Base-by-base conservation (phyloP, 2,888 invertebrate genomes). In the Magallana nippona region DNA sequence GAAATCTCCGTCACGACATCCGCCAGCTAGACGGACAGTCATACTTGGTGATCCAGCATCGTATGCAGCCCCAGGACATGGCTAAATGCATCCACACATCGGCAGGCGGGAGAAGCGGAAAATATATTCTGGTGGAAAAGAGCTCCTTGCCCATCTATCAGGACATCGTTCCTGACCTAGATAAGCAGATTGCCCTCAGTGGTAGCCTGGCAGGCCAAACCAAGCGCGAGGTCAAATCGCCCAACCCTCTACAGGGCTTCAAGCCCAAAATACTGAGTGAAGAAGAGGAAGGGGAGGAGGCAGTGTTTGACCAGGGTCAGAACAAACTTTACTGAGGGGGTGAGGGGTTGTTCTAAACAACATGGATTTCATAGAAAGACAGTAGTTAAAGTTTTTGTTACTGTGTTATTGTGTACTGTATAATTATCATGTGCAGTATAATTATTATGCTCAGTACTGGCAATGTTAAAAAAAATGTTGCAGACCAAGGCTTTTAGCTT, bases 31-130 rank as follows among this genome's bases (percentile, higher is more conserved):
- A 87, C 13, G 90, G 88, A 3, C 81, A 89, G 56, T 81, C 86
- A 0, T 90, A 89, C 78, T n/a, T 86, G 15, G 58, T 87, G 17
- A 85, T 90, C n/a, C 88, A 87, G 80, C 86, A 87, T 63, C 88
- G 84, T 60, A 78, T 86, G 55, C 82, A 84, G n/a, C 89, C 88
- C 62, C 83, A 85, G 17, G 86, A 87, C 19, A 84, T 90, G 84
- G 87, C 85, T 0, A 60, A 71, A 15, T 77, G 71, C 56, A 27
- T 84, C 11, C n/a, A 62, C 15, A 11, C 78, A 60, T 44, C 44
- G 10, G 55, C 81, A 27, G 60, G 79, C 13, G 84, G 85, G 5
- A 77, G 79, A 19, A 88, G 88, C 77, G 91, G 90, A 1, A 91
- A 90, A 82, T 91, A 88, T 77, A 62, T 83, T n/a, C 82, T 89